Base-by-base conservation (phyloP, 1,140 invertebrate genomes). In the Aphidius ervi region DNA sequence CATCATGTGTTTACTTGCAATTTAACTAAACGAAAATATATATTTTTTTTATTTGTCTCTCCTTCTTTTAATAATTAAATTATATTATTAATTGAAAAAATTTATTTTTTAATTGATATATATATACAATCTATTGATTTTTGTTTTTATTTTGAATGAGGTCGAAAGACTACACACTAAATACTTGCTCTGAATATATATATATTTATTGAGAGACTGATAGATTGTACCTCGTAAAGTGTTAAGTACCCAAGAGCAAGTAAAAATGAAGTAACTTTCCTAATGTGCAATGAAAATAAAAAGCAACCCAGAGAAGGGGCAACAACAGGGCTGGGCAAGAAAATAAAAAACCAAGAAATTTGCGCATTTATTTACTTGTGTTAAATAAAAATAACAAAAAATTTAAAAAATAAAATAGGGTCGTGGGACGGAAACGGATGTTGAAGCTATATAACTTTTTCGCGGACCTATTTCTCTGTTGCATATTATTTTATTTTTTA, bases 351-450 rank as follows among this genome's bases (percentile, higher is more conserved):
- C 16, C 16, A 16, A 16, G 16, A 16, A 16, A 16, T 16, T 16
- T 16, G 16, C 16, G 16, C 16, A 16, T 16, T 16, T 16, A 16
- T 16, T 16, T 16, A 16, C 16, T 16, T 16, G 16, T 16, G 16
- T 16, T 31, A 31, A 31, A 31, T 31, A 31, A 31, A 31, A 16
- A 16, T 16, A 16, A 31, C 4, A 4, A 31, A 31, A 31, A 31
- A 31, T 31, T 31, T 31, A 3, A 31, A 62, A 65, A 63, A 59
- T 16, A 63, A 59, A 68, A 67, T 56, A 71, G 63, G 70, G 66
- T 65, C 72, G 69, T 70, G 72, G 71, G 72, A 74, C 72, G 73
- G 72, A 75, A 75, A 61, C 73, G 73, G 73, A 75, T 75, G 72
- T 69, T 69, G 68, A 64, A 63, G 68, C 71, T 63, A 67, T 75